Conservation (phyloP, 2,888 invertebrate species). For the Drosophila mercatorum region DNA sequence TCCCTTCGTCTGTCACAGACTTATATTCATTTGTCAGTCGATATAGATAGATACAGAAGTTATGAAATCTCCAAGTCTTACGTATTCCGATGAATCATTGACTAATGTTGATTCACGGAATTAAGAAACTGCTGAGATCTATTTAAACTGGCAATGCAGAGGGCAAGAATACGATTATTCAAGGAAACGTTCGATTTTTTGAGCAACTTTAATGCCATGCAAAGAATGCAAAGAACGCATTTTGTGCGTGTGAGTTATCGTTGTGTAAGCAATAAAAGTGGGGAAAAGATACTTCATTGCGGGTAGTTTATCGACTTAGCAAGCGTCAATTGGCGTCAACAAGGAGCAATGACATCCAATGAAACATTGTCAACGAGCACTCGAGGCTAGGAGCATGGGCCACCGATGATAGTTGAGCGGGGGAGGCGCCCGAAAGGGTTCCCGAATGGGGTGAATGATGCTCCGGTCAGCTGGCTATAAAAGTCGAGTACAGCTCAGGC, state of each 20-base stretch:
- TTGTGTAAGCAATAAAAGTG: slow-evolving; percentile 52
- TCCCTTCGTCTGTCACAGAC: too few relatives aligned
- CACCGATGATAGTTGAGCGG: slow-evolving; percentile 18
- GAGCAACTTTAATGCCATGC: not conserved
- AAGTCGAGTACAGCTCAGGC: slow-evolving; percentile 54
- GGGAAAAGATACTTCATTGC: slow-evolving; percentile 41
- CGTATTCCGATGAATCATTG: too few relatives aligned
- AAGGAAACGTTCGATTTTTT: not conserved
- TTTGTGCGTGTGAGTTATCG: slow-evolving; percentile 63
- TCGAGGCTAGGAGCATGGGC: not conserved
- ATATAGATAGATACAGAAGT: too few relatives aligned
- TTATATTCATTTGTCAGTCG: too few relatives aligned
- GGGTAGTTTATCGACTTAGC: slow-evolving; percentile 52
- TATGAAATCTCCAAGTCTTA: too few relatives aligned
- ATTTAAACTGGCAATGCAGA: not conserved
- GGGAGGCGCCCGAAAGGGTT: slow-evolving; percentile 17
- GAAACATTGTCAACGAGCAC: slow-evolving; percentile 51
- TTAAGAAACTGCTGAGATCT: not conserved
- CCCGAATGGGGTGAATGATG: slow-evolving; percentile 17
- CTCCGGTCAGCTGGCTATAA: slow-evolving; percentile 58
- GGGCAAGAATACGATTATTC: too few relatives aligned
- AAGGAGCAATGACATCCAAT: slow-evolving; percentile 69
- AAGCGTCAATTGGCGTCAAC: slow-evolving; percentile 67
- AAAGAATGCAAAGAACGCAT: slow-evolving; percentile 30
- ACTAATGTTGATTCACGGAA: too few relatives aligned